Base-by-base conservation (phyloP, 2,113 vertebrate genomes). In the Limnothrissa miodon region DNA sequence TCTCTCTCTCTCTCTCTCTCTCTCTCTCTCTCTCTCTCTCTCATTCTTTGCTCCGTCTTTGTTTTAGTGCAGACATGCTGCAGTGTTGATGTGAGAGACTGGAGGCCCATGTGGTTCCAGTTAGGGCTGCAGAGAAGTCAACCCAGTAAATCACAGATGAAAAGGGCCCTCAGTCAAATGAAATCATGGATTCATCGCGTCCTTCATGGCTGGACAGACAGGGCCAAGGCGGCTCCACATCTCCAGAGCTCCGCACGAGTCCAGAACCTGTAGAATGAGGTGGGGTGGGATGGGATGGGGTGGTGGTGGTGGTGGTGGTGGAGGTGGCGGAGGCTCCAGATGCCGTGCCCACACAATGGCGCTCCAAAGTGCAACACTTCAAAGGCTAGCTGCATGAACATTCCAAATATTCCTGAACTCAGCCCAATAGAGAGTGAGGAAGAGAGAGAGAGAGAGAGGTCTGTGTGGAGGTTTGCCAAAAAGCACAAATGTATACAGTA, bases 91-190 rank as follows among this genome's bases (percentile, higher is more conserved):
- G 94, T 93, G 94, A 95, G 95, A 95, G 93, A 94, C 80, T 87
- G 88, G 86, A 33, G 91, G 81, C 79, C 94, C 96, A 95, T 96
- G 84, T 96, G 95, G 94, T 96, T 96, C 94, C 83, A 93, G 91
- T 96, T 96, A 96, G 86, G 88, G 89, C 42, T 66, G 87, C 93
- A 94, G 94, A 86, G 45, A 45, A 84, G 94, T 94, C 92, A 91
- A 94, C 95, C 94, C 95, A 96, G 94, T 96, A 96, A 95, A 96
- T 96, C 95, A 95, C 94, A 95, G 94, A 96, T 94, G 93, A 95
- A 95, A 83, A 96, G 94, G 51, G 93, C 94, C 95, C 96, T 81
- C 93, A 94, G 94, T 96, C 94, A 95, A 94, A 93, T 94, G 93
- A 94, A 95, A 95, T 96, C 95, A 95, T 93, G 93, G 92, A 93